Conservation (phyloP, 2,113 vertebrate genomes). For the cat (Felis catus) region F.catus_Fca126_mat1.0 CM031419.1:216792501-216793000, state of each 20-base stretch:
- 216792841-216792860: background rate
- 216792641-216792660: too few species aligned
- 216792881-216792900: conserved; percentile 16
- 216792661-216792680: background rate
- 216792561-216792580: background rate
- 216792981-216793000: background rate
- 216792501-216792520: rapidly evolving
- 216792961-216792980: conserved; percentile 56
- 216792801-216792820: conserved; percentile 6
- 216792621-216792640: background rate
- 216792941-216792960: conserved; percentile 57
- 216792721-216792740: rapidly evolving
- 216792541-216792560: too few species aligned
- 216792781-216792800: background rate
- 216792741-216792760: rapidly evolving
- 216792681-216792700: rapidly evolving
- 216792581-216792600: background rate
- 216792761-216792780: rapidly evolving
- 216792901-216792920: conserved; percentile 39
- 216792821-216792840: background rate
- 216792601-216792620: background rate
- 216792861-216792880: background rate
- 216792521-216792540: background rate
- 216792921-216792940: conserved; percentile 41
- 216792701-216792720: rapidly evolving